Evolutionary conservation across 2,113 vertebrate genomes (phyloP).

Genomic region (Pomatorhinus ruficollis): DNA sequence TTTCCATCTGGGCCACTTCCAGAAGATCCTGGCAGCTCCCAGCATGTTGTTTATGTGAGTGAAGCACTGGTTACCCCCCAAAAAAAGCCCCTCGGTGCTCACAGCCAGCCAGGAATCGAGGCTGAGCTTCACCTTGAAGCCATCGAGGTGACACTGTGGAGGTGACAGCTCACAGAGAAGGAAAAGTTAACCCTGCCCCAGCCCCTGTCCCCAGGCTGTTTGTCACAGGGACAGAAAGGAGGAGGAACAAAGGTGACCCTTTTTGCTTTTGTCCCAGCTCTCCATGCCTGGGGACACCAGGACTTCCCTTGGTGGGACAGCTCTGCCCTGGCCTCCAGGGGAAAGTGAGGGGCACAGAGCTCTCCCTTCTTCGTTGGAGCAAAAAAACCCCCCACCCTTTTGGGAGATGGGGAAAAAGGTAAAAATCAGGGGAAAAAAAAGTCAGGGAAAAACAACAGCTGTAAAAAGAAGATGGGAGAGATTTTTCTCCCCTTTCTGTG

Average conservation of each 20-base stretch:
- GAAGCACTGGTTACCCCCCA: background rate
- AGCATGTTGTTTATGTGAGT: accelerated
- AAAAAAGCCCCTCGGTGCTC: background rate
- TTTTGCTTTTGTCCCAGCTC: background rate
- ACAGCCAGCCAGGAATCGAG: accelerated
- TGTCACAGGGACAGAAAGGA: background rate
- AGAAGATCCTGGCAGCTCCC: background rate
- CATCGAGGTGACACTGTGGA: background rate
- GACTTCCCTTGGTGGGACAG: background rate
- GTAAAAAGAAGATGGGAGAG: accelerated
- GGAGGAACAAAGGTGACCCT: background rate
- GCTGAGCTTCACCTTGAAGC: background rate
- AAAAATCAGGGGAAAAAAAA: background rate
- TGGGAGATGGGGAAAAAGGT: background rate
- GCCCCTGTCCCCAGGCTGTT: background rate
- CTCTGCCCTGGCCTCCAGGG: background rate
- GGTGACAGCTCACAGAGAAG: background rate
- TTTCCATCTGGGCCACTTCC: background rate
- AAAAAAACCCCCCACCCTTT: background rate
- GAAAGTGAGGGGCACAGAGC: background rate
- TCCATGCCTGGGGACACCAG: background rate
- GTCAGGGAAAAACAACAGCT: background rate
- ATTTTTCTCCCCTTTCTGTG: background rate
- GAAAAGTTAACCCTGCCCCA: background rate
- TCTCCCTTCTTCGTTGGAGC: background rate